Percentiles rank a stretch among this genome's conserved stretches.
phyloP scores from a whole-genome alignment of 2,888 invertebrate species.

The Chironomus tentans region DNA sequence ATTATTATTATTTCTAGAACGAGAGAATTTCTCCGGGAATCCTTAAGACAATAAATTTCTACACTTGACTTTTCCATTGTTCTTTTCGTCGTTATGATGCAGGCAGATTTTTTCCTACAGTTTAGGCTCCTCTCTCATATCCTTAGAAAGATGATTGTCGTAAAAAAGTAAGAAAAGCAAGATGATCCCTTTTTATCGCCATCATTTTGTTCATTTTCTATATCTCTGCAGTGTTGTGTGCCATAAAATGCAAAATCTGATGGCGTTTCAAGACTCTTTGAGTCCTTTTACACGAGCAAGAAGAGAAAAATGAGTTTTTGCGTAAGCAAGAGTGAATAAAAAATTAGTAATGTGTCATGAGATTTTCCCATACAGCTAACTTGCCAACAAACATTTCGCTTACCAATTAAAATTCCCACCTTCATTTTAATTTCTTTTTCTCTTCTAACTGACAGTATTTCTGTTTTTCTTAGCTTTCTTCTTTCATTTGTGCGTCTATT shows the following conservation, averaged over 20 bases:
- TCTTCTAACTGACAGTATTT: not conserved
- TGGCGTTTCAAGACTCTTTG: not conserved
- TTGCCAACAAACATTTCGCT: not conserved
- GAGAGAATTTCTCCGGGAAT: not conserved
- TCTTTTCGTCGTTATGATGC: not conserved
- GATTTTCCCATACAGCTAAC: not conserved
- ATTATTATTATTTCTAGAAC: not conserved
- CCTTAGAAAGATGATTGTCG: not conserved
- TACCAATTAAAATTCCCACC: conserved; percentile 21
- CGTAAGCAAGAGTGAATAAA: too few relatives aligned
- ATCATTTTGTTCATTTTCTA: not conserved
- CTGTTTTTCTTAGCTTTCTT: not conserved
- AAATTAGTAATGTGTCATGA: not conserved
- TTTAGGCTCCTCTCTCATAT: not conserved
- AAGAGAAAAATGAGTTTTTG: not conserved
- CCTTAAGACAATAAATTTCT: conserved; percentile 22
- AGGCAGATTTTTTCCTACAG: not conserved
- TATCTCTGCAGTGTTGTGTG: not conserved
- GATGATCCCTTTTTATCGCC: conserved; percentile 11
- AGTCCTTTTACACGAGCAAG: not conserved
- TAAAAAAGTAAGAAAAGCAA: not conserved
- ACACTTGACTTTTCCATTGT: conserved; percentile 27
- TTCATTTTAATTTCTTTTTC: too few relatives aligned
- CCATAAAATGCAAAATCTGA: not conserved
- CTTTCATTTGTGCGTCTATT: not conserved